Evolutionary conservation across 2,113 vertebrate species (phyloP), one percentile per base, ranked within the genome.

Genomic region (Hassar affinis): DNA sequence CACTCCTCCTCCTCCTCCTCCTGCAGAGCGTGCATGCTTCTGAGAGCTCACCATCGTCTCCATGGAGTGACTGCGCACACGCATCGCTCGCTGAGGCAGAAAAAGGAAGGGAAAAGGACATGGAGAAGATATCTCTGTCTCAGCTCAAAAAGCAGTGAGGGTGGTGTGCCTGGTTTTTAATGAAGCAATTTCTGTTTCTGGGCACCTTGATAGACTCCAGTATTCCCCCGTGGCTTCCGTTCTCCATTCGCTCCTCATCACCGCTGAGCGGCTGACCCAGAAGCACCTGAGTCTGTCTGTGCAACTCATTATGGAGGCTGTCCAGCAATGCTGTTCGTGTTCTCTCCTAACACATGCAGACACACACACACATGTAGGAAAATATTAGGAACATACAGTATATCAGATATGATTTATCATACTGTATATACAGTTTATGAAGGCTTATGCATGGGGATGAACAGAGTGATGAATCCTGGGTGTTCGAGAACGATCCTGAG

Each of bases 121-220:
- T 56, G 71, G 22, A 76, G 52, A 71, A 42, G 71, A 74, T 45
- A 47, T 66, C 51, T 57, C 74, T 33, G 62, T 71, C n/a, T n/a
- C 64, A 51, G 9, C 64, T 71, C 38, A 84, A n/a, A 38, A 42
- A 77, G 20, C 51, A 33, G 27, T 30, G 49, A 79, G 57, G n/a
- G 61, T 59, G 54, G 17, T 64, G 42, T 2, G 59, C 57, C 33
- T 27, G 17, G 7, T 45, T 49, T 61, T 64, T 61, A 79, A 62
- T 61, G 35, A 79, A 79, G 33, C 42, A 2, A 20, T 30, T 62
- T 51, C 14, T 17, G 56, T 59, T 27, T 79, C 51, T 56, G 18
- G 30, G 25, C 91, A 98, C 97, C 96, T 99, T 99, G 88, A 99
- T 97, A 17, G 97, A 97, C 85, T 99, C 98, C 91, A 99, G 91